Percentiles rank a stretch among this genome's conserved stretches.
These are phyloP conservation scores for Carapus acus DNA, from an alignment of 2,797 vertebrate genomes.

Conservation along the genomic window DNA sequence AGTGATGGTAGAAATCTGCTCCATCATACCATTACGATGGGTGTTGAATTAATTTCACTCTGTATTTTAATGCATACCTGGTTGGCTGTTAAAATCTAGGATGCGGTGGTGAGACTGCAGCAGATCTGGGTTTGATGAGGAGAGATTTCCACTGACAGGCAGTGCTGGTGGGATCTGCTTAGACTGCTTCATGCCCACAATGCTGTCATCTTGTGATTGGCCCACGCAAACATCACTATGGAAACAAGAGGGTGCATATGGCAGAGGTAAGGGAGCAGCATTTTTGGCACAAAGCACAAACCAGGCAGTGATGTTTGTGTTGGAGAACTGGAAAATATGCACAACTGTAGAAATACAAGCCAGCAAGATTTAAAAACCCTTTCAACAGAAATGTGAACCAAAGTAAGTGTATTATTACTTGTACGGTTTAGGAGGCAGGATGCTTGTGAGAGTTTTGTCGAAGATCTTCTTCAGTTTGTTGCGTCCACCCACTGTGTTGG, in stretches of 20 bases:
- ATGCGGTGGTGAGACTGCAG: conserved; percentile 97
- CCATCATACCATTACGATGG: too few species aligned
- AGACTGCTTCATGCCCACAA: conserved; percentile 93
- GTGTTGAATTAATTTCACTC: not conserved
- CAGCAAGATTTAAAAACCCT: not conserved
- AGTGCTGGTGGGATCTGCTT: conserved; percentile 92
- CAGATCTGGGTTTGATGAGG: conserved; percentile 96
- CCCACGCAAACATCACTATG: conserved; percentile 92
- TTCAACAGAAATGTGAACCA: not conserved
- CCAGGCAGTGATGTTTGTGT: conserved; percentile 49
- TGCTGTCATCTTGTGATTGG: conserved; percentile 97
- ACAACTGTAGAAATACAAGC: not conserved
- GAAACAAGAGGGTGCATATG: conserved; percentile 44
- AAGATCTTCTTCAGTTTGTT: conserved; percentile 99
- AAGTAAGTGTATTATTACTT: conserved; percentile 74
- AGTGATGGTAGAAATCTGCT: too few species aligned
- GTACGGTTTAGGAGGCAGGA: conserved; percentile 97
- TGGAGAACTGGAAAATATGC: conserved; percentile 6
- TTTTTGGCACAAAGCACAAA: conserved; percentile 35
- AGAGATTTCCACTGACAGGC: conserved; percentile 92
- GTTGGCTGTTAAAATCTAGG: conserved; percentile 94
- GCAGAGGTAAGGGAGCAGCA: conserved; percentile 44
- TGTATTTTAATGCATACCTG: conserved; percentile 72
- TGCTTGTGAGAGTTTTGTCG: conserved; percentile 97
- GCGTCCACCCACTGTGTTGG: conserved; percentile 90